phyloP scores from a whole-genome alignment of 2,888 invertebrate genomes.

The Lysandra coridon region DNA sequence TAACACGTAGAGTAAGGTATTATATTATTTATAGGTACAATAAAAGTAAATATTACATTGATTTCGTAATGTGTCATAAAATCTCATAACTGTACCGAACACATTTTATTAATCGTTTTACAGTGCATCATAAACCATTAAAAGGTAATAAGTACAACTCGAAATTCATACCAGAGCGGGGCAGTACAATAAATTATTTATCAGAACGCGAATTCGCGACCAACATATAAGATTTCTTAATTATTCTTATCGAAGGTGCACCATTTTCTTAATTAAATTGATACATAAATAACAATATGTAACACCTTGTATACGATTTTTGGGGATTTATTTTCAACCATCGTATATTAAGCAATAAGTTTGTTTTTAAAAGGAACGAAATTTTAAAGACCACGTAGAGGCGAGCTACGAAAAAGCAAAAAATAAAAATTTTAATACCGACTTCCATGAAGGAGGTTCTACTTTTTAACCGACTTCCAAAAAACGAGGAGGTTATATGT shows the following conservation, averaged over 20 bases:
- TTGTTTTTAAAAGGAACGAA: background rate
- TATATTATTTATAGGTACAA: background rate
- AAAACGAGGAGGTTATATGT: too few species aligned
- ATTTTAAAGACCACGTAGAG: too few species aligned
- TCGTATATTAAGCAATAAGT: background rate
- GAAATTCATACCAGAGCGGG: background rate
- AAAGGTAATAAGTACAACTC: slow-evolving; percentile 5
- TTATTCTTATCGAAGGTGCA: slow-evolving; percentile 5
- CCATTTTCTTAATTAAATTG: slow-evolving; percentile 12
- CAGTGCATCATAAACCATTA: slow-evolving; percentile 24
- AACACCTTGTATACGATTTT: background rate
- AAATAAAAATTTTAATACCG: too few species aligned
- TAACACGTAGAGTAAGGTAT: background rate
- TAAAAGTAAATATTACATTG: background rate
- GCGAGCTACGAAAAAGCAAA: background rate
- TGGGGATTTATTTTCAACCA: background rate
- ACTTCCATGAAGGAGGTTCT: too few species aligned
- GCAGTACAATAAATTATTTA: slow-evolving; percentile 22
- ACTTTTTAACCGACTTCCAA: too few species aligned
- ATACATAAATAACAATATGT: slow-evolving; percentile 8
- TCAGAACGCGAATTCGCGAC: background rate
- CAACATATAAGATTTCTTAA: background rate
- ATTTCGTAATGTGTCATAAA: slow-evolving; percentile 2
- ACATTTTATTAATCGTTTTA: slow-evolving; percentile 6
- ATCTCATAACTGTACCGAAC: background rate